These are phyloP conservation scores for Equus przewalskii DNA, from an alignment of 2,113 vertebrate species.

Conservation along the genomic window DNA sequence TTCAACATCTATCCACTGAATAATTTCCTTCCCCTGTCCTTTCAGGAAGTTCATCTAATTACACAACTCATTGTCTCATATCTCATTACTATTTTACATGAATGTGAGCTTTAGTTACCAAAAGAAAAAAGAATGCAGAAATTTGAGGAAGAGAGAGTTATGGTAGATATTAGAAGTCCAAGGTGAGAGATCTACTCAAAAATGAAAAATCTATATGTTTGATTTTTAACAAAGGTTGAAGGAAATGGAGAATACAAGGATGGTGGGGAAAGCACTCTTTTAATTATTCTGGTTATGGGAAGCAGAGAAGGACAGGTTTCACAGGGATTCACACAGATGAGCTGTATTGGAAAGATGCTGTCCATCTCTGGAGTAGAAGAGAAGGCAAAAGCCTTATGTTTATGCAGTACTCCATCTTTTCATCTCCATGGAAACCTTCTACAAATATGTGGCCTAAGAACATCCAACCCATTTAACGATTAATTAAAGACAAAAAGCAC, in stretches of 20 bases:
- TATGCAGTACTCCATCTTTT: neutral
- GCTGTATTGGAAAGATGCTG: neutral
- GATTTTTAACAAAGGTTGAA: neutral
- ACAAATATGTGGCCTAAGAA: neutral
- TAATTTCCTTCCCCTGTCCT: neutral
- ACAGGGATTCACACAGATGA: neutral
- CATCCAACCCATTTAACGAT: neutral
- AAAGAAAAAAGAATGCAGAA: neutral
- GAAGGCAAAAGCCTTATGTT: neutral
- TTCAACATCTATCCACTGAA: neutral
- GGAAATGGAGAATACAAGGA: neutral
- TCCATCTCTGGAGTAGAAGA: neutral
- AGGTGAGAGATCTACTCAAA: neutral
- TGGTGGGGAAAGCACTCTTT: neutral
- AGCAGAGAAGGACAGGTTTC: neutral
- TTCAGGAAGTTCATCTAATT: slow-evolving; percentile 3
- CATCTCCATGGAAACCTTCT: neutral
- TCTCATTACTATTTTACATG: neutral
- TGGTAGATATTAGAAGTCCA: neutral
- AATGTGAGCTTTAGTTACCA: neutral
- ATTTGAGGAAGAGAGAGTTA: neutral
- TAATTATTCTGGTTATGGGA: neutral
- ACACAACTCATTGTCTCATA: neutral
- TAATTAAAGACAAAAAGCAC: neutral
- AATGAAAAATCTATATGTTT: neutral